A percentile compares a stretch with the other conserved stretches of the same genome.
These are phyloP conservation scores for Platyrinchus mystaceus DNA, from an alignment of 2,797 vertebrate genomes.

Conservation along the genomic window DNA sequence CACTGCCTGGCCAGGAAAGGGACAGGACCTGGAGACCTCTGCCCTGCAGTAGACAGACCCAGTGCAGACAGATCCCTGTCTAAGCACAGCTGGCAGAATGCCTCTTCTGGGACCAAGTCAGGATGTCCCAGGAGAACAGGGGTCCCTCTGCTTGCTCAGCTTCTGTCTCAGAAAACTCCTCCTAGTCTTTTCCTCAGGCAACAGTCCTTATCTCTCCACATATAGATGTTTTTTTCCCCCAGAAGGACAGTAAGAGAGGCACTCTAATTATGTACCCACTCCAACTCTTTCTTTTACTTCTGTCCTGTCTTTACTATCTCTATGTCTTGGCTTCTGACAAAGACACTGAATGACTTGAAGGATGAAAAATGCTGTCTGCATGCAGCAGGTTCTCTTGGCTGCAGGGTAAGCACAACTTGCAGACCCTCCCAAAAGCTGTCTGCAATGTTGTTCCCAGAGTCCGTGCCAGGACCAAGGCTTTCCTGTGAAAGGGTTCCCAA, in stretches of 20 bases:
- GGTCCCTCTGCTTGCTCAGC: neutral
- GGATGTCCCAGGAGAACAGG: neutral
- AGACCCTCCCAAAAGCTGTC: neutral
- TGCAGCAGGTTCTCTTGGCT: neutral
- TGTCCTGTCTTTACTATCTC: neutral
- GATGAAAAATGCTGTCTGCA: neutral
- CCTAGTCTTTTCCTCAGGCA: neutral
- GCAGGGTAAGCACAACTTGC: neutral
- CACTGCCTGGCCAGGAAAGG: neutral
- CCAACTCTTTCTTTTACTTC: neutral
- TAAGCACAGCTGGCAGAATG: neutral
- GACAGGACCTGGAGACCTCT: neutral
- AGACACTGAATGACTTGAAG: neutral
- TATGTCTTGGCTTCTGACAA: neutral
- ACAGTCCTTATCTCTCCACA: neutral
- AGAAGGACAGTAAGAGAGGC: neutral
- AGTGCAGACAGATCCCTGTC: neutral
- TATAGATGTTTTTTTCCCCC: neutral
- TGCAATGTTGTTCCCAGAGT: neutral
- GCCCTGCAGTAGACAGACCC: neutral
- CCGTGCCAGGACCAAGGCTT: neutral
- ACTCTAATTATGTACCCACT: neutral
- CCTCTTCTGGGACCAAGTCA: neutral
- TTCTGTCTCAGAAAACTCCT: neutral
- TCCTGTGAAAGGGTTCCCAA: neutral